These are phyloP conservation scores for Morpho helenor DNA, from an alignment of 2,888 invertebrate species.

Conservation along the genomic window DNA sequence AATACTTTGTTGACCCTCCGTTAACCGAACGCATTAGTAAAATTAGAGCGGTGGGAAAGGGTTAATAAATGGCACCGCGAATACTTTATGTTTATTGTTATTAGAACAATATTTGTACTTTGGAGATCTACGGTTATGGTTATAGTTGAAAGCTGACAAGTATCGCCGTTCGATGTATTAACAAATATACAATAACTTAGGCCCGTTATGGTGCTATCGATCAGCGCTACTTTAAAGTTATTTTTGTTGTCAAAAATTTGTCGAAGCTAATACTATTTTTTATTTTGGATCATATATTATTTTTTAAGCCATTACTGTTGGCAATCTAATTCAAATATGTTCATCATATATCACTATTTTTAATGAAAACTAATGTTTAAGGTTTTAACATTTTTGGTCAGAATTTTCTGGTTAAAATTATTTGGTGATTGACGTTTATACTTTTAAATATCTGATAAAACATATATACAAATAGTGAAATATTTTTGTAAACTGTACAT, in stretches of 20 bases:
- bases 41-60: slow-evolving; percentile 79
- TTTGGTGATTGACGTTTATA: too few relatives aligned
- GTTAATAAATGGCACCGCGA: slow-evolving; percentile 48
- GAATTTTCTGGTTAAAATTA: too few relatives aligned
- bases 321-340: too few relatives aligned
- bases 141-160: slow-evolving; percentile 41
- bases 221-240: neutral
- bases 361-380: too few relatives aligned
- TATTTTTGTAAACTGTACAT: slow-evolving; percentile 27
- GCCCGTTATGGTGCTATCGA: neutral
- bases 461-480: too few relatives aligned
- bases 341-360: too few relatives aligned
- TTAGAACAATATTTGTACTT: slow-evolving; percentile 76
- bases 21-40: slow-evolving; percentile 69
- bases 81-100: slow-evolving; percentile 75
- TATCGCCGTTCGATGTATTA: slow-evolving; percentile 15
- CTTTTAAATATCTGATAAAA: too few relatives aligned
- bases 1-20: slow-evolving; percentile 61
- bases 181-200: slow-evolving; percentile 11
- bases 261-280: too few relatives aligned
- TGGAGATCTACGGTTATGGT: slow-evolving; percentile 70
- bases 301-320: too few relatives aligned
- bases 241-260: neutral
- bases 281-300: too few relatives aligned
- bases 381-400: too few relatives aligned